These are phyloP conservation scores for Phortica magna DNA, from an alignment of 2,888 invertebrate genomes.

Conservation along the genomic window DNA sequence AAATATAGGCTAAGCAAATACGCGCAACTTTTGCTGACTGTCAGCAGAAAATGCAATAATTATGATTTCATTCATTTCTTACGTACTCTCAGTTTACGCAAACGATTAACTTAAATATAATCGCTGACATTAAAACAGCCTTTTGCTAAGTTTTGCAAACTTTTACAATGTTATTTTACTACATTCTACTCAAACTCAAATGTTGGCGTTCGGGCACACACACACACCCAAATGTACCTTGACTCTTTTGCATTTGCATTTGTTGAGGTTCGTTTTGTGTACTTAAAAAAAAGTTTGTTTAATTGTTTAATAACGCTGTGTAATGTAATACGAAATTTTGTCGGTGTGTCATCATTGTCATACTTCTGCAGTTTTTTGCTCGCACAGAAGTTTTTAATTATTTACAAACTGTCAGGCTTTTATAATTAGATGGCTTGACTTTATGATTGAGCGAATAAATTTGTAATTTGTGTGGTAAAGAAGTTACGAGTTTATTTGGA, in stretches of 20 bases:
- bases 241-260: conserved; percentile 1
- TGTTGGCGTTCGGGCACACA: no score
- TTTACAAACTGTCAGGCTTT: conserved; percentile 25
- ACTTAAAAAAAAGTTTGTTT: neutral
- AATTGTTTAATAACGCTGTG: conserved; percentile 19
- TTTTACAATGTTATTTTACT: neutral
- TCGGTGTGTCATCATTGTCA: neutral
- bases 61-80: conserved; percentile 21
- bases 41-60: conserved; percentile 12
- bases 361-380: neutral
- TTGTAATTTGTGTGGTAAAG: neutral
- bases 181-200: no score
- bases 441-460: neutral
- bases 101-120: conserved; percentile 12
- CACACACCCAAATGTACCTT: neutral
- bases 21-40: conserved; percentile 16
- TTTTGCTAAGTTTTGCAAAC: neutral
- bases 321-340: conserved; percentile 4
- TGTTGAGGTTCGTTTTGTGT: neutral
- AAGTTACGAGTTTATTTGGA: neutral
- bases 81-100: neutral
- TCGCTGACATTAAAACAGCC: neutral
- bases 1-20: conserved; percentile 6
- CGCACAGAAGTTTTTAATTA: conserved; percentile 24
- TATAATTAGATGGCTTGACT: neutral